Percentiles rank a stretch among this genome's conserved stretches.
Conservation (phyloP, 2,888 invertebrate species). For the Hypolimnas misippus region DNA sequence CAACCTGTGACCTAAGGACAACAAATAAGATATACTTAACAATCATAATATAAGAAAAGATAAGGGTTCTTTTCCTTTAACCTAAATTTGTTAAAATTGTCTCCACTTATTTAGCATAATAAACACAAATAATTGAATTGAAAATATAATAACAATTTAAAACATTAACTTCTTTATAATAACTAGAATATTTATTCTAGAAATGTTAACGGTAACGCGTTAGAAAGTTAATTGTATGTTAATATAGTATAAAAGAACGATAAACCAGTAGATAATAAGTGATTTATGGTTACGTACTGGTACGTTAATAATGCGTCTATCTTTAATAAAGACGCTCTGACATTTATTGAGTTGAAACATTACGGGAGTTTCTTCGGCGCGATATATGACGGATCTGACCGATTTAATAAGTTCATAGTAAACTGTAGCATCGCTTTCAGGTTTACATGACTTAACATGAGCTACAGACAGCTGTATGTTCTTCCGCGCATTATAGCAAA, state of each 20-base stretch:
- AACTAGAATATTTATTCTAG: background rate
- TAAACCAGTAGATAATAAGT: conserved; percentile 31
- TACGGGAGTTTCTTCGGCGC: conserved; percentile 32
- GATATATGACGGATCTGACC: conserved; percentile 33
- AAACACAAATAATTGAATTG: too few species aligned
- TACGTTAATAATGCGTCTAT: conserved; percentile 31
- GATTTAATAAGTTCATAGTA: conserved; percentile 23
- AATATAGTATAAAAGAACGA: conserved; percentile 24
- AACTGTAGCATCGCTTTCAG: background rate
- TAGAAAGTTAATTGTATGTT: conserved; percentile 2
- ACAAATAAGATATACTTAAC: too few species aligned
- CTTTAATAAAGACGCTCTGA: conserved; percentile 36
- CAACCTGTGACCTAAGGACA: too few species aligned
- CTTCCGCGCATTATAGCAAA: too few species aligned
- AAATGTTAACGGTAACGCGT: background rate
- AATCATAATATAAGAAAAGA: too few species aligned
- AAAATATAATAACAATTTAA: too few species aligned
- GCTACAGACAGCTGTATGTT: too few species aligned
- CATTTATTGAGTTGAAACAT: conserved; percentile 39
- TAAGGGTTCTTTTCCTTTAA: too few species aligned
- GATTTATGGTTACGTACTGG: conserved; percentile 30
- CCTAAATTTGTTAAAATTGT: too few species aligned
- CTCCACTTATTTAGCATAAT: too few species aligned
- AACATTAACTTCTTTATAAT: too few species aligned
- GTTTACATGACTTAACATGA: too few species aligned